Base-by-base conservation (phyloP, 2,797 vertebrate species). In the Chelon auratus region DNA sequence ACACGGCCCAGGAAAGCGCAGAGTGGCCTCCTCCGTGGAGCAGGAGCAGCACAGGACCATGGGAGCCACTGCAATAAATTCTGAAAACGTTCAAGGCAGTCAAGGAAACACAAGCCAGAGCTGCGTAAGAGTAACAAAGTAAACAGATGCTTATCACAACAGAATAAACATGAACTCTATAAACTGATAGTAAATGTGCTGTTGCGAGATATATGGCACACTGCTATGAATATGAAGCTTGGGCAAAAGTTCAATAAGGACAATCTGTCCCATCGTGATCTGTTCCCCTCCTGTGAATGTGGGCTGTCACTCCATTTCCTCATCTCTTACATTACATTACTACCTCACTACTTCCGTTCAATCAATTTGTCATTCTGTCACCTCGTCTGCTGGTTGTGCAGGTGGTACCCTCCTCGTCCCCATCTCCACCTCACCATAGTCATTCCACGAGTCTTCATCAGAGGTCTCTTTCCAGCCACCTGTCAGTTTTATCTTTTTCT, bases 1-100 rank as follows among this genome's bases (percentile, higher is more conserved):
- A 99, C 0, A 99, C 98, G 1, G 98, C 97, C 98, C 98, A 99
- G 84, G 98, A 99, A 9, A 99, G 97, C 0, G 98, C 98, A 68
- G 98, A 99, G 87, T 99, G 98, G 43, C 98, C 98, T 84, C 98
- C 98, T 13, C 98, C 98, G 0, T 99, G 98, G 11, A 99, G 89
- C 24, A 99, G 93, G 12, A 99, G 90, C 68, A 99, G 82, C 42
- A 99, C 97, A 0, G 98, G 98, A 2, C 98, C 98, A 62, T 96
- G 95, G 9, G 94, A 90, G 3, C 98, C 98, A 15, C 97, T 99
- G 90, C 96, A 96, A 91, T 99, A 99, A 93, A 99, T 91, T 93
- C 98, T 96, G 94, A 99, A 99, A 94, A 96, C 95, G 98, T 99
- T 95, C 89, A 93, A 77, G 72, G 81, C 62, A 90, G 96, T 98